Evolutionary conservation across 2,888 invertebrate species (phyloP).

Genomic region (Allophyes oxyacanthae): DNA sequence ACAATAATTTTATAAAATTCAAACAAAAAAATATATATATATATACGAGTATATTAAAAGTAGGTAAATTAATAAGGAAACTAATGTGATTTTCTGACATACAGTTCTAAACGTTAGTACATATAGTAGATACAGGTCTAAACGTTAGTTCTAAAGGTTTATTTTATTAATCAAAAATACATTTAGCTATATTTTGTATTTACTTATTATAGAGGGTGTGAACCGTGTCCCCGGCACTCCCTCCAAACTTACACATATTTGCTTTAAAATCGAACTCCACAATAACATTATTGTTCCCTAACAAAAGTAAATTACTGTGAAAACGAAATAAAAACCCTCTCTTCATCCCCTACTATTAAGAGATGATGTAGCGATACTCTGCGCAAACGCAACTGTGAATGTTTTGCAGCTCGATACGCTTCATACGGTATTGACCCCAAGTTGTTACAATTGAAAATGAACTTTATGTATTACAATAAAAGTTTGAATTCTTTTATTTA

Average conservation of each 20-base stretch:
- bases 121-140: too few relatives aligned
- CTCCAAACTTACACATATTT: constrained; percentile 80
- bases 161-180: constrained; percentile 45
- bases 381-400: constrained; percentile 80
- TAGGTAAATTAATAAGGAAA: too few relatives aligned
- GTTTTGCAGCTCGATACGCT: constrained; percentile 70
- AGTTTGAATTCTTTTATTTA: constrained; percentile 49
- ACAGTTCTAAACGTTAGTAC: too few relatives aligned
- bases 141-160: constrained; percentile 5
- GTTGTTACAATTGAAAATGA: constrained; percentile 46
- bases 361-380: constrained; percentile 87
- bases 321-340: constrained; percentile 86
- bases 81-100: too few relatives aligned
- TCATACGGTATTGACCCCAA: constrained; percentile 52
- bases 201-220: constrained; percentile 74
- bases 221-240: constrained; percentile 79
- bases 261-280: constrained; percentile 84
- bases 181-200: constrained; percentile 55
- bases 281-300: constrained; percentile 81
- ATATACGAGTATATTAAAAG: too few relatives aligned
- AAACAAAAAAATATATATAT: too few relatives aligned
- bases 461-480: constrained; percentile 50
- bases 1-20: too few relatives aligned
- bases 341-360: constrained; percentile 87
- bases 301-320: constrained; percentile 88